A percentile compares a stretch with the other conserved stretches of the same genome.
These are phyloP conservation scores for Anaspis maculata DNA, from an alignment of 2,888 invertebrate genomes.

Conservation along the genomic window DNA sequence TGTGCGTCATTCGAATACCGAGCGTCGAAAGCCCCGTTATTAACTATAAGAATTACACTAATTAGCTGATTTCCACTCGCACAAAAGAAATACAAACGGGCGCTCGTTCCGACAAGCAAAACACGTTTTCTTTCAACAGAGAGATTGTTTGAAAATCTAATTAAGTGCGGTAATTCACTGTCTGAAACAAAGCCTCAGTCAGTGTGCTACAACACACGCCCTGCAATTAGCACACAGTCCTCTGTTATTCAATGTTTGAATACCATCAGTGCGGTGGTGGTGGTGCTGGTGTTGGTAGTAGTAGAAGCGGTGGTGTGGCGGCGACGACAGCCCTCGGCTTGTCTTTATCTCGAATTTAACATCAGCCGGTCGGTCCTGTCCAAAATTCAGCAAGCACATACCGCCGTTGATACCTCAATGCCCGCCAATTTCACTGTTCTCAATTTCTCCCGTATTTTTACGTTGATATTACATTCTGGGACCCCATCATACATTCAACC, in stretches of 20 bases:
- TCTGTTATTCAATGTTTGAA: slow-evolving; percentile 6
- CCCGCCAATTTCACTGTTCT: no score
- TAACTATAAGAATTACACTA: slow-evolving; percentile 3
- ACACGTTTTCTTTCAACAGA: slow-evolving; percentile 9
- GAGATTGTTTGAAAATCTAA: slow-evolving; percentile 16
- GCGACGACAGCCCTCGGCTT: no score
- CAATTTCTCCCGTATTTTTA: no score
- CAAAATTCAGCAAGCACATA: neutral
- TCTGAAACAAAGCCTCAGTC: slow-evolving; percentile 13
- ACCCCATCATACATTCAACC: no score
- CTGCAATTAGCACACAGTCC: slow-evolving; percentile 12
- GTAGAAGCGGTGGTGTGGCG: no score
- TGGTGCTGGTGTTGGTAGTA: no score
- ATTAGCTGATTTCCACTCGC: slow-evolving; percentile 1
- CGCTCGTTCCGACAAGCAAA: slow-evolving; percentile 9
- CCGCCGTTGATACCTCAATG: no score
- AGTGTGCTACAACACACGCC: slow-evolving; percentile 5
- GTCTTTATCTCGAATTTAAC: neutral
- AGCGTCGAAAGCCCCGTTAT: neutral
- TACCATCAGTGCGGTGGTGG: slow-evolving; percentile 1
- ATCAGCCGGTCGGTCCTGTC: neutral
- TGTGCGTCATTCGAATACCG: no score
- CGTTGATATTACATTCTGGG: no score
- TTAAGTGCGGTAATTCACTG: slow-evolving; percentile 13
- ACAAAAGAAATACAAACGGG: slow-evolving; percentile 9